phyloP scores from a whole-genome alignment of 2,888 invertebrate species.

The Dexiosoma caninum region DNA sequence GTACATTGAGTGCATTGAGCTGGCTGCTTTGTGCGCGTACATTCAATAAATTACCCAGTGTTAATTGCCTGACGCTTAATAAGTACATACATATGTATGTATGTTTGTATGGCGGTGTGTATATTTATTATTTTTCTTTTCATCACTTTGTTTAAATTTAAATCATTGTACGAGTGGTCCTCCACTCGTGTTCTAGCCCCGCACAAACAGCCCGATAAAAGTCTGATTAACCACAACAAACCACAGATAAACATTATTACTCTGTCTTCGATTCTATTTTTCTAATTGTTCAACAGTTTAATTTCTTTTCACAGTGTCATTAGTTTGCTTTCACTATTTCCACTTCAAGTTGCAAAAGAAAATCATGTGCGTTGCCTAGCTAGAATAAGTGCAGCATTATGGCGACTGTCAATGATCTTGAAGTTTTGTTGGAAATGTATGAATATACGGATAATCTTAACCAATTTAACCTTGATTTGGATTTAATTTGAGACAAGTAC shows the following conservation, averaged over 20 bases:
- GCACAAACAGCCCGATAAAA: background rate
- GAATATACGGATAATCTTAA: background rate
- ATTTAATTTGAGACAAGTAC: background rate
- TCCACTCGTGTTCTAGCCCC: no score
- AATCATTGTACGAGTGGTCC: background rate
- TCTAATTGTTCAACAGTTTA: conserved; percentile 42
- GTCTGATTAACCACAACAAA: background rate
- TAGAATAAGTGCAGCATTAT: background rate
- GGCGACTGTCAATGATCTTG: conserved; percentile 40
- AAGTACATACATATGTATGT: no score
- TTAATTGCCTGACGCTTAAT: conserved; percentile 43
- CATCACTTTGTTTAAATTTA: background rate
- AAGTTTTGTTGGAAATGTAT: background rate
- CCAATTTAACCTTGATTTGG: background rate
- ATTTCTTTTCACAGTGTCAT: conserved; percentile 53
- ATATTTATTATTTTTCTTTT: background rate
- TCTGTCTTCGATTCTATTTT: background rate
- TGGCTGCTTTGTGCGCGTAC: background rate
- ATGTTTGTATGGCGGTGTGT: no score
- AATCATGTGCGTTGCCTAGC: background rate
- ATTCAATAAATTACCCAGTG: conserved; percentile 29
- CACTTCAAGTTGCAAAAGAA: background rate
- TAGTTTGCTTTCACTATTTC: conserved; percentile 16
- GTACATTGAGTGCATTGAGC: background rate
- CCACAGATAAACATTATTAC: background rate